Conservation (phyloP, 2,888 invertebrate species). For the Monoplex corrugatus region DNA sequence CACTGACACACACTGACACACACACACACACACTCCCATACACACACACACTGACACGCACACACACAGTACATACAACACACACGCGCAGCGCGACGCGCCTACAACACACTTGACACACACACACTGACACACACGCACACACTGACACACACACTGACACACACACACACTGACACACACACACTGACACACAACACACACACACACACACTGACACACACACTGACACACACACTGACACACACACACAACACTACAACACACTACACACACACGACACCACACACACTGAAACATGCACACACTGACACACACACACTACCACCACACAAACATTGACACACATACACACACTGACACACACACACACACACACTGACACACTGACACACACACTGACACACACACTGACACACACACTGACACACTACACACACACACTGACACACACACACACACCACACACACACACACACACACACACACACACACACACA, state of each 20-base stretch:
- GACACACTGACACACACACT: neutral
- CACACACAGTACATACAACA: too few relatives aligned
- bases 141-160: neutral
- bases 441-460: too few relatives aligned
- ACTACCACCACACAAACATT: neutral
- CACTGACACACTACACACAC: too few relatives aligned
- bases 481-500: slow-evolving; percentile 22
- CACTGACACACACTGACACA: too few relatives aligned
- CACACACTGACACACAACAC: neutral
- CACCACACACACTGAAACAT: neutral
- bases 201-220: neutral
- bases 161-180: slow-evolving; percentile 23
- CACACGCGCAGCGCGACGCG: neutral
- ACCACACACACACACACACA: neutral
- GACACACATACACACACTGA: neutral
- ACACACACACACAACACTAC: neutral
- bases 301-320: neutral
- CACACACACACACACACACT: slow-evolving; percentile 15
- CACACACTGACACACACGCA: neutral
- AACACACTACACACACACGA: neutral
- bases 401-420: neutral
- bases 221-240: neutral
- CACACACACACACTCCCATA: neutral
- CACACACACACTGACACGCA: neutral
- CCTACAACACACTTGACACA: neutral